Conservation (phyloP, 2,797 vertebrate genomes). For the Fringilla coelebs region DNA sequence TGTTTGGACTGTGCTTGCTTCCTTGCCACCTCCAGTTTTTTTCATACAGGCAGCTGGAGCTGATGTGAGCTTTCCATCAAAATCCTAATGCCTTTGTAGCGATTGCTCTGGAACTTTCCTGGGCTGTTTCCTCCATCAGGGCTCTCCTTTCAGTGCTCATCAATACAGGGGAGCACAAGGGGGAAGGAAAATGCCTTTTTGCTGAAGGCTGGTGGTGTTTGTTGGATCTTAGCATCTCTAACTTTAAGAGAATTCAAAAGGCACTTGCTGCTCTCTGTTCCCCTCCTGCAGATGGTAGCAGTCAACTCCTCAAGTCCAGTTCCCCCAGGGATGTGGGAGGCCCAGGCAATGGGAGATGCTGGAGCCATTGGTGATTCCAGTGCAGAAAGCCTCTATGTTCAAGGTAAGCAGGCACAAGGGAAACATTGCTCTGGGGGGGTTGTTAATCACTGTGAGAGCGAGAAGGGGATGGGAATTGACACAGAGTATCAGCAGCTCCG, state of each 20-base stretch:
- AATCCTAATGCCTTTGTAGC: not conserved
- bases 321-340: slow-evolving; percentile 84
- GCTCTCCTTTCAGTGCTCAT: not conserved
- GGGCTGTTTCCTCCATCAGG: not conserved
- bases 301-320: slow-evolving; percentile 86
- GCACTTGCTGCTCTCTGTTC: not conserved
- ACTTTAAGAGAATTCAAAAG: not conserved
- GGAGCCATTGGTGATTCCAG: slow-evolving; percentile 82
- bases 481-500: not conserved
- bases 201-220: not conserved
- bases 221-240: not conserved
- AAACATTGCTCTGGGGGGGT: not conserved
- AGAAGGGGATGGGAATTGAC: not conserved
- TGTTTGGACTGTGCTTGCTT: not conserved
- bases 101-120: not conserved
- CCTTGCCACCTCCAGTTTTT: not conserved
- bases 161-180: not conserved
- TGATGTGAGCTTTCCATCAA: not conserved
- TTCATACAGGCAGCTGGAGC: not conserved
- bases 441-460: not conserved
- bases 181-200: not conserved
- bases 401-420: slow-evolving; percentile 76
- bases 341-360: slow-evolving; percentile 82
- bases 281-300: slow-evolving; percentile 73
- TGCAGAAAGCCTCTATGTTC: slow-evolving; percentile 91